phyloP scores from a whole-genome alignment of 2,888 invertebrate genomes.

The Axea sp. region DNA sequence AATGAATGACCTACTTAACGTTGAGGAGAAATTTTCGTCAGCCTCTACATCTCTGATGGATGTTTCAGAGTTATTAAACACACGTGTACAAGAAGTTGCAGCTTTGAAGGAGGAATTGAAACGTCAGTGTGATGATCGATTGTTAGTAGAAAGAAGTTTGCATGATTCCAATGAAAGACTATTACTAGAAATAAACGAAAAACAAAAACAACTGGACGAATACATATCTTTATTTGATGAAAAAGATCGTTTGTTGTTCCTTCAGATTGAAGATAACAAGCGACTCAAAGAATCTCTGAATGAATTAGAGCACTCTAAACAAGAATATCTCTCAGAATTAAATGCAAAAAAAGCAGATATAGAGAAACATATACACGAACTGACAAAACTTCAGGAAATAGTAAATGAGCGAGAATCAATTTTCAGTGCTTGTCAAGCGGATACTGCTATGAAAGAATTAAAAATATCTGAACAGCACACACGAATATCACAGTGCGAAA shows the following conservation, averaged over 20 bases:
- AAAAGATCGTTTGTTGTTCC: conserved; percentile 16
- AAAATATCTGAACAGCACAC: conserved; percentile 19
- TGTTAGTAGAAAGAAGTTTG: conserved; percentile 66
- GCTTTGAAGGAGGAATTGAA: conserved; percentile 72
- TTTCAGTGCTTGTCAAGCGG: conserved; percentile 45
- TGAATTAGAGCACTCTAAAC: conserved; percentile 38
- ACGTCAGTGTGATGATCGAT: conserved; percentile 65
- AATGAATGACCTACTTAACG: conserved; percentile 77
- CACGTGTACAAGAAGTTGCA: conserved; percentile 73
- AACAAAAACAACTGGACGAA: conserved; percentile 65
- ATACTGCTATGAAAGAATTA: conserved; percentile 13
- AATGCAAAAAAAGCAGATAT: conserved; percentile 39
- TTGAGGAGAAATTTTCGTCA: conserved; percentile 71
- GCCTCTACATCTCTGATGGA: conserved; percentile 66
- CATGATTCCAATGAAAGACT: conserved; percentile 74
- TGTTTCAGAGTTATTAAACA: conserved; percentile 71
- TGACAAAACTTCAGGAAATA: conserved; percentile 61
- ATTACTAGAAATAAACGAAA: conserved; percentile 68
- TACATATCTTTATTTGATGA: conserved; percentile 12
- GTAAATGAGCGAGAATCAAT: conserved; percentile 54
- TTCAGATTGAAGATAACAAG: conserved; percentile 60
- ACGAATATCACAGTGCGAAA: conserved; percentile 26
- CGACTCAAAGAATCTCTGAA: conserved; percentile 46
- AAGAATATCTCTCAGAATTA: conserved; percentile 46
- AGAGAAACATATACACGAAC: conserved; percentile 59